Conservation (phyloP, 2,888 invertebrate species). For the Pardosa pseudoannulata region DNA sequence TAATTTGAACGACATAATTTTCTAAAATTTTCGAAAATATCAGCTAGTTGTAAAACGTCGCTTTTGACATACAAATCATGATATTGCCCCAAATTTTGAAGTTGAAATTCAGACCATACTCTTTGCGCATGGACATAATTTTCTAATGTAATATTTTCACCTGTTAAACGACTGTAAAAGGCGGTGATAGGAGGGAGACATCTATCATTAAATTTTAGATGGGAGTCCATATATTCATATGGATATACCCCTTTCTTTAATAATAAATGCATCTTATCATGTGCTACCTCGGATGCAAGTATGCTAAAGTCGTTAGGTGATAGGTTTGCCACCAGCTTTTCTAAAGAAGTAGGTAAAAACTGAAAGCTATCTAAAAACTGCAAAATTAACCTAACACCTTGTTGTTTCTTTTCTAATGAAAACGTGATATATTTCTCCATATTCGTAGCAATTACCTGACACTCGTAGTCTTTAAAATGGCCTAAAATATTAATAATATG, state of each 20-base stretch:
- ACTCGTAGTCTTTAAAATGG: neutral
- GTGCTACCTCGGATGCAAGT: neutral
- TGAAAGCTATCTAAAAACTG: conserved; percentile 21
- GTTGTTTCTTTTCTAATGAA: neutral
- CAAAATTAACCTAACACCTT: neutral
- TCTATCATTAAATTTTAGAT: conserved; percentile 74
- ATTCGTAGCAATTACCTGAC: neutral
- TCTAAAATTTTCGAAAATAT: conserved; percentile 38
- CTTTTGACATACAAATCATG: too few species aligned
- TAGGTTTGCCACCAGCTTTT: conserved; percentile 2
- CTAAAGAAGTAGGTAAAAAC: conserved; percentile 17
- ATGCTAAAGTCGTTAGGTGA: neutral
- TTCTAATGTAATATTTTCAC: conserved; percentile 45
- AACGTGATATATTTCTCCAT: conserved; percentile 10
- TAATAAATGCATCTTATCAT: conserved; percentile 25
- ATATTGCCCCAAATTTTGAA: too few species aligned
- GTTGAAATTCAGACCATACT: conserved; percentile 75
- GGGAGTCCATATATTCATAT: conserved; percentile 75
- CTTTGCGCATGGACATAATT: conserved; percentile 73
- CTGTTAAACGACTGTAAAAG: conserved; percentile 72
- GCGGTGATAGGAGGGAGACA: conserved; percentile 60
- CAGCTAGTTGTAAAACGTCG: too few species aligned
- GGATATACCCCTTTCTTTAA: conserved; percentile 75
- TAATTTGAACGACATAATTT: too few species aligned
- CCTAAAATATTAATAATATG: neutral